Conservation (phyloP, 2,113 vertebrate genomes). For the Nothobranchius kuhntae region DNA sequence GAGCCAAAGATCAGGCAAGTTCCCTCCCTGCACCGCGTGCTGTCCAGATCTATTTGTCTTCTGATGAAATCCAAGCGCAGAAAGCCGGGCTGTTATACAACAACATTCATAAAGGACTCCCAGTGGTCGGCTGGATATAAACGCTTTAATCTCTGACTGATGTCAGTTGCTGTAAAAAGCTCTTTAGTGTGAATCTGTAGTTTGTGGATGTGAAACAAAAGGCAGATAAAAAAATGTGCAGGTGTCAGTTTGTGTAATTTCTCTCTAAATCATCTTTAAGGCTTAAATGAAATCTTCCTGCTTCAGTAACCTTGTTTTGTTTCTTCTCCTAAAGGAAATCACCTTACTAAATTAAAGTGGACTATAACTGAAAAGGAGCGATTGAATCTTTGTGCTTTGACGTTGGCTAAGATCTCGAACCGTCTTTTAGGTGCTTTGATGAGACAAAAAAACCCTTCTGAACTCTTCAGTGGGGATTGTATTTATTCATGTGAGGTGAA, state of each 20-base stretch:
- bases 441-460: too few relatives aligned
- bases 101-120: not conserved
- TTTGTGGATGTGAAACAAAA: too few relatives aligned
- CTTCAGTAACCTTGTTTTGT: conserved; percentile 19
- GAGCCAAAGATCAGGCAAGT: conserved; percentile 89
- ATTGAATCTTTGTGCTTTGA: not conserved
- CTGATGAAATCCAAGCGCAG: not conserved
- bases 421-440: not conserved
- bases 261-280: conserved; percentile 10
- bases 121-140: not conserved
- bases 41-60: conserved; percentile 8
- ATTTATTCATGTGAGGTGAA: too few relatives aligned
- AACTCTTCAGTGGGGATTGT: too few relatives aligned
- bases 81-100: conserved; percentile 6
- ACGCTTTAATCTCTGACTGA: conserved; percentile 8
- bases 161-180: not conserved
- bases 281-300: conserved; percentile 14
- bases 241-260: conserved; percentile 1
- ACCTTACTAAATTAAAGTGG: not conserved
- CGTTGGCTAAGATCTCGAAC: not conserved
- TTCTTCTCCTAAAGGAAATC: conserved; percentile 7
- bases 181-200: too few relatives aligned
- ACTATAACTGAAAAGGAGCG: not conserved
- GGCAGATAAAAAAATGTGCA: not conserved
- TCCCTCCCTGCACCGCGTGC: not conserved